phyloP scores from a whole-genome alignment of 2,888 invertebrate genomes.

The Carabus problematicus region DNA sequence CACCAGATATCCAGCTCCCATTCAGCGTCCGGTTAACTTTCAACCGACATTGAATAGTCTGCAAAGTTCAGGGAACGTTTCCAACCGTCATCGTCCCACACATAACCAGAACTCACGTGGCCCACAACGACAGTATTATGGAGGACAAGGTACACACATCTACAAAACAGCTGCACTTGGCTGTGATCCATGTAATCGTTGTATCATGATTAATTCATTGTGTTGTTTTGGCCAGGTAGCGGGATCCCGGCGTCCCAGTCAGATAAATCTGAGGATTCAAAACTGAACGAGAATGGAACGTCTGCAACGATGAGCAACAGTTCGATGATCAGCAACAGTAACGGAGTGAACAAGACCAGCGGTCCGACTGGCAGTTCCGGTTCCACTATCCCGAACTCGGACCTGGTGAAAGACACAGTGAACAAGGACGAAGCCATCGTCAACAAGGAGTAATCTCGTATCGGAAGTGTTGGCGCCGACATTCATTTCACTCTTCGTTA shows the following conservation, averaged over 20 bases:
- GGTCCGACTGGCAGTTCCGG: constrained; percentile 39
- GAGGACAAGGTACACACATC: constrained; percentile 57
- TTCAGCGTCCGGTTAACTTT: constrained; percentile 64
- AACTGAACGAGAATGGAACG: constrained; percentile 52
- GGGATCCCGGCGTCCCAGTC: constrained; percentile 50
- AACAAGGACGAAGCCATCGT: constrained; percentile 54
- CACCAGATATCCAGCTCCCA: constrained; percentile 62
- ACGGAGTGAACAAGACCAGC: constrained; percentile 30
- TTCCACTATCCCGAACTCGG: constrained; percentile 43
- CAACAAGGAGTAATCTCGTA: constrained; percentile 50
- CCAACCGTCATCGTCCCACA: constrained; percentile 57
- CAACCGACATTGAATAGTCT: constrained; percentile 59
- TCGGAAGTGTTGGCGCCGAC: neutral
- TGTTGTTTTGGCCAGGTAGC: constrained; percentile 48
- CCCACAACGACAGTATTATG: constrained; percentile 62
- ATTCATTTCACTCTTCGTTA: neutral
- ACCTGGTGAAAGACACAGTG: constrained; percentile 52
- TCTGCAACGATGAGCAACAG: constrained; percentile 45
- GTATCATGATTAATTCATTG: neutral
- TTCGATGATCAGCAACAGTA: constrained; percentile 45
- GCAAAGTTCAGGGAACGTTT: constrained; percentile 55
- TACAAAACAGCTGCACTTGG: too few relatives aligned
- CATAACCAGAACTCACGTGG: constrained; percentile 56
- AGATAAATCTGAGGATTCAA: constrained; percentile 56
- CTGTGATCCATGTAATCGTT: too few relatives aligned